phyloP scores from a whole-genome alignment of 2,113 vertebrate species.

The Platichthys stellatus region DNA sequence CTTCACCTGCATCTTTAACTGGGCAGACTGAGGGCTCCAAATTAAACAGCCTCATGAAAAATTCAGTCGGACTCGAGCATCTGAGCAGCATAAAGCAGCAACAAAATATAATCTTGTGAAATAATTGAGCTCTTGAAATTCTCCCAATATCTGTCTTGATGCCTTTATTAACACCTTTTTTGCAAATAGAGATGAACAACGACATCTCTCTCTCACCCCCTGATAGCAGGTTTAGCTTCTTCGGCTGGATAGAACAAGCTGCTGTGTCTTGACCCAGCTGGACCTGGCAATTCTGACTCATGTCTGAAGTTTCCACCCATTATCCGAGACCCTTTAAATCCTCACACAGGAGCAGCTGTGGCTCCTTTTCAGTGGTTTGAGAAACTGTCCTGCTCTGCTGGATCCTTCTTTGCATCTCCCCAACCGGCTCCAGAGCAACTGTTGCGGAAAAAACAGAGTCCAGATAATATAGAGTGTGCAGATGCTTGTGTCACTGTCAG shows the following conservation, averaged over 20 bases:
- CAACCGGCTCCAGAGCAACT: not conserved
- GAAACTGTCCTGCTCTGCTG: conserved; percentile 13
- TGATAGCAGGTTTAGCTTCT: conserved; percentile 18
- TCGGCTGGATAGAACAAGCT: not conserved
- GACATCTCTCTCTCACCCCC: not conserved
- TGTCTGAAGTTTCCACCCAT: conserved; percentile 32
- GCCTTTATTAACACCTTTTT: conserved; percentile 23
- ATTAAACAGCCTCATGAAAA: conserved; percentile 50
- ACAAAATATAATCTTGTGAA: conserved; percentile 7
- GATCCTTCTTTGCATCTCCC: conserved; percentile 15
- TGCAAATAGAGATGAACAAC: not conserved
- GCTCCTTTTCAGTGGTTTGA: conserved; percentile 12
- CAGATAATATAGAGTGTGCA: conserved; percentile 40
- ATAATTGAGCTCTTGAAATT: conserved; percentile 14
- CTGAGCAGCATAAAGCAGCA: conserved; percentile 20
- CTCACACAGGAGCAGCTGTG: conserved; percentile 31
- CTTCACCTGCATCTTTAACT: conserved; percentile 40
- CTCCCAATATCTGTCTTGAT: not conserved
- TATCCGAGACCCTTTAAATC: conserved; percentile 45
- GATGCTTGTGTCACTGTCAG: conserved; percentile 48
- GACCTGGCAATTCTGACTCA: conserved; percentile 37
- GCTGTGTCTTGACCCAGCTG: conserved; percentile 17
- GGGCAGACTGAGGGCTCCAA: conserved; percentile 12
- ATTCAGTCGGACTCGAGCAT: conserved; percentile 31
- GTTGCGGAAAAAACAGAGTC: conserved; percentile 14